These are phyloP conservation scores for Drosophila vallismaia DNA, from an alignment of 2,888 invertebrate species.

Conservation along the genomic window DNA sequence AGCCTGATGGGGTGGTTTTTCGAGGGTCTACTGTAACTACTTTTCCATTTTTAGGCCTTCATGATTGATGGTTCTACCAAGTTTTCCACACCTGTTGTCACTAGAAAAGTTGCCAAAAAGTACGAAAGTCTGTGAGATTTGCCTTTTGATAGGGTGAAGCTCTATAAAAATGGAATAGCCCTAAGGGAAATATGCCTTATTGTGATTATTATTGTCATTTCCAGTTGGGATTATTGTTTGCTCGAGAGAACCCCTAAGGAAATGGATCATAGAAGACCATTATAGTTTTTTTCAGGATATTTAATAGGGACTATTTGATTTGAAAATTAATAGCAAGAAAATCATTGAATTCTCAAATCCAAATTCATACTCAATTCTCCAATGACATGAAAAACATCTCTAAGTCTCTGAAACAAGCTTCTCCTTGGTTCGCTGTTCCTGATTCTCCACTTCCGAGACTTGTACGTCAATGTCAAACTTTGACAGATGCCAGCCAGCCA, in stretches of 20 bases:
- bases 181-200: conserved; percentile 34
- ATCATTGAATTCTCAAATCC: not conserved
- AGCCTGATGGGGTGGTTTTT: conserved; percentile 48
- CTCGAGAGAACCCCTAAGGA: conserved; percentile 21
- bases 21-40: conserved; percentile 42
- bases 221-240: conserved; percentile 23
- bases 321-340: not conserved
- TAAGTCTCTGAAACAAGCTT: conserved; percentile 51
- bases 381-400: conserved; percentile 66
- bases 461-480: conserved; percentile 76
- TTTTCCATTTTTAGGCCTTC: conserved; percentile 39
- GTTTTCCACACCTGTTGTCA: conserved; percentile 61
- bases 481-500: conserved; percentile 62
- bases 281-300: not conserved
- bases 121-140: conserved; percentile 4
- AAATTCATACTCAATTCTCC: conserved; percentile 13
- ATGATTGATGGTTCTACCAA: conserved; percentile 62
- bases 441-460: conserved; percentile 63
- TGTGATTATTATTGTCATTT: conserved; percentile 30
- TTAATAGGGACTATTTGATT: not conserved
- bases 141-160: conserved; percentile 10
- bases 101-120: conserved; percentile 40
- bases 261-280: conserved; percentile 10
- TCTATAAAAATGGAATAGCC: conserved; percentile 35
- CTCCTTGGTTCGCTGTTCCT: conserved; percentile 45